These are phyloP conservation scores for Drosophila kanapiae DNA, from an alignment of 1,140 invertebrate genomes.

Conservation along the genomic window DNA sequence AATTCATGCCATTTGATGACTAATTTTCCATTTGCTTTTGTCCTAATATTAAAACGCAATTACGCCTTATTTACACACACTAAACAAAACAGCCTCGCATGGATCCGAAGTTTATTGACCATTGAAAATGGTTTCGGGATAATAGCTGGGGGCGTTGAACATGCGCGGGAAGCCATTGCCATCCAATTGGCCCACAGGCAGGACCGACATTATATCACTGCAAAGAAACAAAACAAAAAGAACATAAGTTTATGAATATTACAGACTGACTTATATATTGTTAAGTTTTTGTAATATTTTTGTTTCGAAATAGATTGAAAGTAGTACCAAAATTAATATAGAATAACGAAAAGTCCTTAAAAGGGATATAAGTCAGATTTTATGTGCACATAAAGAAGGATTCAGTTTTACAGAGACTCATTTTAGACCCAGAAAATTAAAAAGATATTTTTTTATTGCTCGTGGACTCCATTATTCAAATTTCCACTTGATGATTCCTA, in stretches of 20 bases:
- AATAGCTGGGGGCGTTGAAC: constrained; percentile 85
- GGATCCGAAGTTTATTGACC: constrained; percentile 68
- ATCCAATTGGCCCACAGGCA: constrained; percentile 83
- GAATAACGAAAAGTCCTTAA: too few relatives aligned
- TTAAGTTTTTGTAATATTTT: too few relatives aligned
- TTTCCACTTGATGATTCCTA: constrained; percentile 1
- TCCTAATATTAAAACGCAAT: constrained; percentile 54
- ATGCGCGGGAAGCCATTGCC: constrained; percentile 81
- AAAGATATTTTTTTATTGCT: not conserved
- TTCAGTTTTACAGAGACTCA: not conserved
- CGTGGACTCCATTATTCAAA: not conserved
- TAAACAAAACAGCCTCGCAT: constrained; percentile 29
- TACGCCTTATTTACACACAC: constrained; percentile 62
- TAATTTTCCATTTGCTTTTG: constrained; percentile 36
- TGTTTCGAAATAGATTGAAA: too few relatives aligned
- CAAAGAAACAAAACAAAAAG: constrained; percentile 40
- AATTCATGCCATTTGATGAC: constrained; percentile 73
- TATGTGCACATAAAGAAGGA: not conserved
- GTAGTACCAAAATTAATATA: too few relatives aligned
- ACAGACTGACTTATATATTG: not conserved
- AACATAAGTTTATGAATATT: not conserved
- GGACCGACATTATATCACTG: constrained; percentile 83
- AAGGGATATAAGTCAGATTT: not conserved
- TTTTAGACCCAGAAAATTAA: not conserved
- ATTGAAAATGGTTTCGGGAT: constrained; percentile 84